Conservation (phyloP, 1,140 invertebrate genomes). For the Leptopilina clavipes region DNA sequence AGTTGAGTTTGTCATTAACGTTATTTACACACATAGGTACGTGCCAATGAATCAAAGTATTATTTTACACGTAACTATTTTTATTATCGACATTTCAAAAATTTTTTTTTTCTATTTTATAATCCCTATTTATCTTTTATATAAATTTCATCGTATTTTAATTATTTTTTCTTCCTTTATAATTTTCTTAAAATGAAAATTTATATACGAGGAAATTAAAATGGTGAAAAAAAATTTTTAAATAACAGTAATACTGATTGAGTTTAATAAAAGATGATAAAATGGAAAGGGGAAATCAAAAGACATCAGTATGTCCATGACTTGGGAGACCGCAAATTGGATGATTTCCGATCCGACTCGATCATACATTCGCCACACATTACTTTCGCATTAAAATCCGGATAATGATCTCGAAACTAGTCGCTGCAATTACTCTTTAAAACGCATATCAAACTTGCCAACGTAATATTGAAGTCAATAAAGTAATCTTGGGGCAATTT, state of each 20-base stretch:
- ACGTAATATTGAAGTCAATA: not conserved
- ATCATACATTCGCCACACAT: constrained; percentile 22
- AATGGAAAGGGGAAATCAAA: not conserved
- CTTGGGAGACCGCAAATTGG: constrained; percentile 4
- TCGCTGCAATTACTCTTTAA: not conserved
- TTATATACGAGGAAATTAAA: too few relatives aligned
- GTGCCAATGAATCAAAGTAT: not conserved
- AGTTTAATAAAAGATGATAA: not conserved
- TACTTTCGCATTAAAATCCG: constrained; percentile 26
- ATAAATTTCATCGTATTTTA: too few relatives aligned
- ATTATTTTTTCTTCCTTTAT: too few relatives aligned
- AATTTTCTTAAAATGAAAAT: too few relatives aligned
- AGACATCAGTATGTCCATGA: not conserved
- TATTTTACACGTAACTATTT: not conserved
- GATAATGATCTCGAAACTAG: constrained; percentile 12
- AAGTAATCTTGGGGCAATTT: not conserved
- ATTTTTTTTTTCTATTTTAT: not conserved
- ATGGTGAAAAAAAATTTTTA: too few relatives aligned
- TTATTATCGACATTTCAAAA: not conserved
- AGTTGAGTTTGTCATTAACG: not conserved
- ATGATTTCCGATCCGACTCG: constrained; percentile 27
- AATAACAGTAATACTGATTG: constrained; percentile 10
- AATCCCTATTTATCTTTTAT: not conserved
- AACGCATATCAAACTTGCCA: constrained; percentile 6
- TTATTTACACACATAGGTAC: not conserved